Percentiles rank a stretch among this genome's conserved stretches.
Conservation (phyloP, 2,113 vertebrate species). For the Acrocephalus kingi region DNA sequence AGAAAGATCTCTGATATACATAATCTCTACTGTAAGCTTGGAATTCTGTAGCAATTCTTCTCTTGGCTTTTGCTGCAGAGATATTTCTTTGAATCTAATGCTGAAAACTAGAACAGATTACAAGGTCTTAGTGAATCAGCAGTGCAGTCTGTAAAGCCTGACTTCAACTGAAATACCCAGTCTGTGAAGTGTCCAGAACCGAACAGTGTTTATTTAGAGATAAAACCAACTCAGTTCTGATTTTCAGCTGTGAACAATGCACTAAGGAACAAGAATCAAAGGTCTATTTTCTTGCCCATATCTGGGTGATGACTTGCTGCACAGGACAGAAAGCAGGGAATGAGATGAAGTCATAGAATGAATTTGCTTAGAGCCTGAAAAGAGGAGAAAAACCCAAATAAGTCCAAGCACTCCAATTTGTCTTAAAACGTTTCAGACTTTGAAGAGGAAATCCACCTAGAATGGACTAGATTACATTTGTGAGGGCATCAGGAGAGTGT, state of each 20-base stretch:
- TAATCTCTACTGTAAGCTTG: neutral
- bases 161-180: neutral
- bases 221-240: neutral
- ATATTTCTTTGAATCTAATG: neutral
- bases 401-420: neutral
- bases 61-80: neutral
- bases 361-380: neutral
- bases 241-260: neutral
- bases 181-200: neutral
- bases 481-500: neutral
- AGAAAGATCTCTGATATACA: neutral
- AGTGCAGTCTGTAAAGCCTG: neutral
- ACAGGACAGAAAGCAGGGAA: neutral
- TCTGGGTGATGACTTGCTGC: neutral
- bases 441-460: neutral
- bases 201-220: neutral
- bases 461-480: neutral
- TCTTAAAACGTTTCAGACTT: neutral
- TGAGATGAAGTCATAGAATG: neutral
- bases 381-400: rapidly evolving
- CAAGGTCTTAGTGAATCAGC: neutral
- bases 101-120: neutral
- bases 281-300: neutral
- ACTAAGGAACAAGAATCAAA: neutral
- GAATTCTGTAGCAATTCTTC: neutral